phyloP scores from a whole-genome alignment of 1,140 invertebrate species.

The Nixonia krombeini region DNA sequence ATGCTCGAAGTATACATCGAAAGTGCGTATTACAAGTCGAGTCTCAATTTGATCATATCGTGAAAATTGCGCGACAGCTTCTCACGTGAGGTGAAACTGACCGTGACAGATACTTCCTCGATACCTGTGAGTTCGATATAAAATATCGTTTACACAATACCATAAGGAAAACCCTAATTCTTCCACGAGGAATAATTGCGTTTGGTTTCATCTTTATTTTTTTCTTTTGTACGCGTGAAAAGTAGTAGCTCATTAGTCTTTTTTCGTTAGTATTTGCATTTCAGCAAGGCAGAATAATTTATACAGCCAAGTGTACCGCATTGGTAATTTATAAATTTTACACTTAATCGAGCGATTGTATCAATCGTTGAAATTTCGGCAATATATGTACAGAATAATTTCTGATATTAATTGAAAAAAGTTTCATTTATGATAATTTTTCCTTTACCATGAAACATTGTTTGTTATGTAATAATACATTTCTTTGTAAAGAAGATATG shows the following conservation, averaged over 20 bases:
- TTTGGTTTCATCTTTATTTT: too few relatives aligned
- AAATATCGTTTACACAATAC: too few relatives aligned
- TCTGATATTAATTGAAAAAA: conserved; percentile 18
- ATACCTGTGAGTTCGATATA: too few relatives aligned
- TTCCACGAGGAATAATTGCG: too few relatives aligned
- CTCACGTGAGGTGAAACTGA: too few relatives aligned
- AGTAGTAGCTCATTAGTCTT: conserved; percentile 2
- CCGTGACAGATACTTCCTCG: too few relatives aligned
- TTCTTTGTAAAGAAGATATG: background rate
- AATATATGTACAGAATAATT: conserved; percentile 43
- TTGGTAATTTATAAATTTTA: conserved; percentile 43
- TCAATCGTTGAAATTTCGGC: conserved; percentile 46
- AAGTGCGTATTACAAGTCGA: too few relatives aligned
- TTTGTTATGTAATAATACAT: background rate
- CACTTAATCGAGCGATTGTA: conserved; percentile 47
- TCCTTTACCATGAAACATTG: background rate
- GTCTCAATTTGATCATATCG: background rate
- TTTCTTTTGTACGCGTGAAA: conserved; percentile 7
- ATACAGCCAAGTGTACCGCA: conserved; percentile 27
- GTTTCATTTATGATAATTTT: background rate
- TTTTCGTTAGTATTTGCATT: conserved; percentile 32
- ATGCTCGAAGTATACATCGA: too few relatives aligned
- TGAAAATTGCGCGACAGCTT: background rate
- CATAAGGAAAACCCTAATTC: too few relatives aligned
- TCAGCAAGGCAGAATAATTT: conserved; percentile 36